Conservation (phyloP, 2,888 invertebrate species). For the Acleris cristana region DNA sequence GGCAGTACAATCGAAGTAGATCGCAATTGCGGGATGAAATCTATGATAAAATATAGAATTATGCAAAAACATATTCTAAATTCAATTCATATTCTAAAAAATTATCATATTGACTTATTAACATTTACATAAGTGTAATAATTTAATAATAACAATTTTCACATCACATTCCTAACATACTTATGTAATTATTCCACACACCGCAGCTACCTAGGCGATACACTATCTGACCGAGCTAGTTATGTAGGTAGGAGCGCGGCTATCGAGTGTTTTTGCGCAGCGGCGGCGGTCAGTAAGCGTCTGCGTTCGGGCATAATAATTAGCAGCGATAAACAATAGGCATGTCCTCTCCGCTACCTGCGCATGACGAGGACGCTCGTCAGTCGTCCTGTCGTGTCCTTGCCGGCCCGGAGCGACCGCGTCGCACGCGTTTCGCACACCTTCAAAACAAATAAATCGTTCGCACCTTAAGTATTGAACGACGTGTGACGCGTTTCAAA, state of each 20-base stretch:
- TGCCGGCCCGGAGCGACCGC: slow-evolving; percentile 57
- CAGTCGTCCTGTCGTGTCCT: slow-evolving; percentile 77
- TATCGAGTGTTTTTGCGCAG: slow-evolving; percentile 63
- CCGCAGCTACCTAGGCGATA: slow-evolving; percentile 7
- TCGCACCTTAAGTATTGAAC: slow-evolving; percentile 10
- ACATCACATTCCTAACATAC: not conserved
- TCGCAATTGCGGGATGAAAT: slow-evolving; percentile 47
- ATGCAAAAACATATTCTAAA: not conserved
- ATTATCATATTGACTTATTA: not conserved
- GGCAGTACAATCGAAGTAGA: slow-evolving; percentile 58
- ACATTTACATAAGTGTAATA: not conserved
- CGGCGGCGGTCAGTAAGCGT: slow-evolving; percentile 56
- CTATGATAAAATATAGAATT: not conserved
- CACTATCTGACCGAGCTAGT: slow-evolving; percentile 24
- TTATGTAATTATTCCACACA: slow-evolving; percentile 12
- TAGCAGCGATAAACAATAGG: slow-evolving; percentile 82
- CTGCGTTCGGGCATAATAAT: slow-evolving; percentile 80
- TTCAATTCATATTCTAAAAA: not conserved
- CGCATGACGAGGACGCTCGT: slow-evolving; percentile 76
- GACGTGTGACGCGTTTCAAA: slow-evolving; percentile 20
- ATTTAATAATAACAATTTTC: not conserved
- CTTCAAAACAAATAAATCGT: slow-evolving; percentile 36
- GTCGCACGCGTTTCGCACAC: slow-evolving; percentile 50
- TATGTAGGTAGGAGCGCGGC: slow-evolving; percentile 9
- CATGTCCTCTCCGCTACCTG: slow-evolving; percentile 81